Evolutionary conservation across 2,797 vertebrate genomes (phyloP), one percentile per base, ranked within the genome.

Genomic region (Arrhamphus sclerolepis): DNA sequence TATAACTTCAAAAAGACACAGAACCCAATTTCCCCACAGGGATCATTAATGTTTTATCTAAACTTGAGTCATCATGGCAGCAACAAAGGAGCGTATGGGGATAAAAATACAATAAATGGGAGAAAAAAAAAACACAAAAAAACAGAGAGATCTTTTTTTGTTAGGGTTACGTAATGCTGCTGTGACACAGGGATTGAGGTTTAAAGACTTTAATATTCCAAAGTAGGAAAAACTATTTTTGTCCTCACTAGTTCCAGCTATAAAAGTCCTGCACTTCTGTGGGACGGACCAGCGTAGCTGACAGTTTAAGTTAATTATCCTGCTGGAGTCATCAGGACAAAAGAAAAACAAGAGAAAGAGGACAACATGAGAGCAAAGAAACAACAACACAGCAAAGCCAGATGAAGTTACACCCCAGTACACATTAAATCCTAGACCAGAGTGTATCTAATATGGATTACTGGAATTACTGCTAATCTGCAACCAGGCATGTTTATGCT

Each of bases 31-130:
- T 67, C 59, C 62, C 72, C 67, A 9, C 53, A 68, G 74, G 77
- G 56, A 66, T 70, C 68, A 82, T 85, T 78, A 77, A 80, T 72
- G 17, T 77, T 80, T 78, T 26, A 85, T 80, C 44, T 61, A 24
- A 64, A 69, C 51, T 26, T 59, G 66, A 75, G 51, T 82, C 66
- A 24, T 18, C 43, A 52, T 71, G 66, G 62, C 55, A 63, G 58
- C 57, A 62, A 60, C 52, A 39, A 46, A 69, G 42, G 4, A 49
- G n/a, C 24, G 21, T 46, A 44, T 31, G 7, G 29, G 40, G 43
- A 78, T 41, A 71, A 39, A 75, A 72, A 78, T 13, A 72, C 46
- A 55, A 53, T 48, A 51, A 75, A 64, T 54, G 51, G 18, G 38
- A n/a, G 8, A n/a, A 10, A 18, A 9, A 56, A 8, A 24, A 42